phyloP scores from a whole-genome alignment of 2,888 invertebrate genomes.

The Gastracanthus pulcherrimus region DNA sequence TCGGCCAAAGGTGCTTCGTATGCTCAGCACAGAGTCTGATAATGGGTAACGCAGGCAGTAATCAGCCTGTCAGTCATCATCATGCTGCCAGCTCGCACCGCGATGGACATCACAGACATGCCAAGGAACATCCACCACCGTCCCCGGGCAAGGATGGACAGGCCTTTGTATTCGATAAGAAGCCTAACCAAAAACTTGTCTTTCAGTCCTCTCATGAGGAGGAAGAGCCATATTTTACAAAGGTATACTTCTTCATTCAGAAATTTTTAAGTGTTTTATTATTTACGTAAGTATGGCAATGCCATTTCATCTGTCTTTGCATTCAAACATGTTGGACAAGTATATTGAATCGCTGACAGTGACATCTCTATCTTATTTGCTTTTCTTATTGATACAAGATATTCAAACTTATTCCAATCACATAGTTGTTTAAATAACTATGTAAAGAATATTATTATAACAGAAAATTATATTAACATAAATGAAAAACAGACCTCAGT shows the following conservation, averaged over 20 bases:
- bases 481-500: too few species aligned
- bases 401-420: not conserved
- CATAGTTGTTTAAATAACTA: not conserved
- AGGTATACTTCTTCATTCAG: slow-evolving; percentile 72
- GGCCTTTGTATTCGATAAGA: slow-evolving; percentile 92
- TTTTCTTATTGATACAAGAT: not conserved
- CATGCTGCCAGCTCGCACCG: slow-evolving; percentile 74
- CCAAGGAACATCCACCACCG: slow-evolving; percentile 75
- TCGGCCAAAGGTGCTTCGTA: not conserved
- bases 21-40: slow-evolving; percentile 74
- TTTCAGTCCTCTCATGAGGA: slow-evolving; percentile 86
- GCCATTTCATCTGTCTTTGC: not conserved
- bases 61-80: slow-evolving; percentile 78
- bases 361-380: not conserved
- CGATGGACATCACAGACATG: slow-evolving; percentile 81
- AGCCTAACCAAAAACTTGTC: slow-evolving; percentile 83
- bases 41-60: slow-evolving; percentile 90
- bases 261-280: too few species aligned
- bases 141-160: slow-evolving; percentile 84
- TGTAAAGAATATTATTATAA: not conserved
- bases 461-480: not conserved
- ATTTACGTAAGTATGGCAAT: not conserved
- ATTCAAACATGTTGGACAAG: not conserved
- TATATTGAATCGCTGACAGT: not conserved
- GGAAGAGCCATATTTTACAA: slow-evolving; percentile 88